phyloP scores from a whole-genome alignment of 2,113 vertebrate species.

The Chloropsis hardwickii region DNA sequence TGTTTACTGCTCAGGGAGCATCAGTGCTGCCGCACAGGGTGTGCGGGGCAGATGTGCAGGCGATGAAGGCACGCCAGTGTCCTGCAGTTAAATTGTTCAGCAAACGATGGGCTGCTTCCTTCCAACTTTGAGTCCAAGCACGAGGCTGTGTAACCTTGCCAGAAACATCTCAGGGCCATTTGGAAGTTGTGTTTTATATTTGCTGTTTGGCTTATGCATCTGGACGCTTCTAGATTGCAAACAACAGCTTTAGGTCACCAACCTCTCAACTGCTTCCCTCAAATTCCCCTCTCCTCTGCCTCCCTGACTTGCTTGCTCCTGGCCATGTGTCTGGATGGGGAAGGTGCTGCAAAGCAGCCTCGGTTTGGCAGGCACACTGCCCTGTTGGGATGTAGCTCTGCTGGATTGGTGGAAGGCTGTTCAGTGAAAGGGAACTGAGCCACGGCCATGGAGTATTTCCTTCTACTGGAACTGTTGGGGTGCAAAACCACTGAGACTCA shows the following conservation, averaged over 20 bases:
- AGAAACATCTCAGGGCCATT: neutral
- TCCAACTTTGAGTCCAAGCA: conserved; percentile 8
- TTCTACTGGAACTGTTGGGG: neutral
- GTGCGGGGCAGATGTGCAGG: neutral
- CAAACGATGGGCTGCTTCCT: neutral
- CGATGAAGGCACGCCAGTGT: neutral
- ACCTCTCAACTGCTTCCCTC: rapidly evolving
- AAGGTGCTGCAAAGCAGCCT: neutral
- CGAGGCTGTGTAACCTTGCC: neutral
- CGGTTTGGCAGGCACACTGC: neutral
- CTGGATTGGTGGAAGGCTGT: neutral
- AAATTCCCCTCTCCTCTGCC: neutral
- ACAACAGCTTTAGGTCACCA: neutral
- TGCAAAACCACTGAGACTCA: neutral
- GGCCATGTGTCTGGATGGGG: neutral
- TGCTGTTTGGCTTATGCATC: neutral
- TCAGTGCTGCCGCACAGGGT: rapidly evolving
- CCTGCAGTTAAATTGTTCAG: neutral
- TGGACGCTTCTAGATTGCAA: neutral
- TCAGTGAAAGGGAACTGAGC: neutral
- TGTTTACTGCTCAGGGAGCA: neutral
- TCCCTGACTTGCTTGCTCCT: neutral
- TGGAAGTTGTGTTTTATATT: conserved; percentile 7
- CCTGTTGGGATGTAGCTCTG: neutral
- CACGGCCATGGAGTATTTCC: neutral